Base-by-base conservation (phyloP, 2,888 invertebrate species). In the Pterostichus niger region DNA sequence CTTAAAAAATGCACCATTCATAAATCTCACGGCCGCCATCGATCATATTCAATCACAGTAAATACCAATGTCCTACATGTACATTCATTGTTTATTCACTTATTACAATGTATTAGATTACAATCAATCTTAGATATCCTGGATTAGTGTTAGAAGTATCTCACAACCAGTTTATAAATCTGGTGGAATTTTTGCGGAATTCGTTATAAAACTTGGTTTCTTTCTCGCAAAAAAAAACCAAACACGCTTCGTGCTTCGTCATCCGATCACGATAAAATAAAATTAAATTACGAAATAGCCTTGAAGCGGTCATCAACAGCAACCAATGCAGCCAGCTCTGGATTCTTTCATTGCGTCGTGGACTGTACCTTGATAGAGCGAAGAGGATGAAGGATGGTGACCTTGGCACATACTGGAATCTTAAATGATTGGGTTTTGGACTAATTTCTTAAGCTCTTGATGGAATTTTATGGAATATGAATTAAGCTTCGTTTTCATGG, bases 201-300 rank as follows among this genome's bases (percentile, higher is more conserved):
- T 24, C 59, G 17, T 31, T 49, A 24, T 59, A 59, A 59, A 59
- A 59, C 17, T 6, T 54, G 11, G 54, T 54, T 54, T 54, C 54
- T n/a, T 54, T 6, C 6, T 6, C 54, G 54, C 54, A 5, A 59
- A 59, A 59, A 13, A 59, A 59, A 59, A 13, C 15, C 59, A 2
- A 59, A 59, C 59, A 17, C 17, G 59, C 59, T 17, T 49, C 49
- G 6, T 9, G 40, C 59, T 10, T 46, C 71, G 71, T 71, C 46
- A 71, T 71, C 17, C 71, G 71, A 71, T 71, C 71, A 11, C 71
- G 71, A 71, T 71, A 71, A 71, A 71, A 71, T 71, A 46, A 71
- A 71, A 71, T 71, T 15, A 71, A 71, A 71, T 71, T 71, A 71
- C 46, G 17, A 24, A 2, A 24, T 71, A 71, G 24, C 71, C 71